phyloP scores from a whole-genome alignment of 2,888 invertebrate species.

The Drosophila falleni region DNA sequence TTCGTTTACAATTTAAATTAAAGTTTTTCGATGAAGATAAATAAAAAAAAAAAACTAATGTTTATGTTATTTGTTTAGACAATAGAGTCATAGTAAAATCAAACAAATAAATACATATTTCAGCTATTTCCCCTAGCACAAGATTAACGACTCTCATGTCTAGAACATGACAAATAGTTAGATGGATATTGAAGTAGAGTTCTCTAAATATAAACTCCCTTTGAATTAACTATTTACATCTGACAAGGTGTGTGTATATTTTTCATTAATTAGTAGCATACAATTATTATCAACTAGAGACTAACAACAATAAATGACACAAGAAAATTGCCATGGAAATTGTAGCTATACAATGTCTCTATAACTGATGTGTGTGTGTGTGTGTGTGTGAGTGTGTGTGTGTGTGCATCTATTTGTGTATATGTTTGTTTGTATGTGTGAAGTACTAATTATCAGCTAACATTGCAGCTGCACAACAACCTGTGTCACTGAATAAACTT shows the following conservation, averaged over 20 bases:
- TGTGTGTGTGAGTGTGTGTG: background rate
- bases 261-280: constrained; percentile 29
- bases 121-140: too few relatives aligned
- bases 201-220: background rate
- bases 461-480: constrained; percentile 20
- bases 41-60: too few relatives aligned
- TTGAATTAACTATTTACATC: background rate
- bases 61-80: too few relatives aligned
- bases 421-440: constrained; percentile 3
- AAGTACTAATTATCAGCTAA: constrained; percentile 41
- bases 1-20: too few relatives aligned
- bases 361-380: background rate
- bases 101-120: background rate
- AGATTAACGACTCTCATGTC: too few relatives aligned
- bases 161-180: background rate
- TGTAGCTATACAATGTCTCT: constrained; percentile 11
- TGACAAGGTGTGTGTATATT: constrained; percentile 2
- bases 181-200: background rate
- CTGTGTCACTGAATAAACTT: constrained; percentile 28
- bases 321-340: constrained; percentile 29
- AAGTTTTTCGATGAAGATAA: too few relatives aligned
- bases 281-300: constrained; percentile 38
- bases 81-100: background rate
- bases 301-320: constrained; percentile 10
- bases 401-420: background rate